Base-by-base conservation (phyloP, 2,113 vertebrate species). In the Lycocorax pyrrhopterus region DNA sequence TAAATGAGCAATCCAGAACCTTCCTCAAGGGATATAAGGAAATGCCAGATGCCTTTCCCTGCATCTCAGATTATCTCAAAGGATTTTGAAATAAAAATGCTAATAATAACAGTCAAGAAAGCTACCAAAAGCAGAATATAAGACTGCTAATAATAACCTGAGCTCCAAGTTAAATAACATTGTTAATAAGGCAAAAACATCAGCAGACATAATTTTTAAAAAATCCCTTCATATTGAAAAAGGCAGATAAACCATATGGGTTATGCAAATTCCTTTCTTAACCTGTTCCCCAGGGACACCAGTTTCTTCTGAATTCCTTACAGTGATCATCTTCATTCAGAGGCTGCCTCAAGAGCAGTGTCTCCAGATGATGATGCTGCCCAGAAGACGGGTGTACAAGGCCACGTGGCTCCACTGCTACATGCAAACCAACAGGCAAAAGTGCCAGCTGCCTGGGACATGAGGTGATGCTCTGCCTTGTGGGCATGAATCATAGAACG, bases 41-140 rank as follows among this genome's bases (percentile, higher is more conserved):
- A 64, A 83, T 60, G 52, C 74, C 89, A 93, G 69, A 76, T 82
- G 37, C 32, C 37, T 89, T 91, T 62, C 55, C 32, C 81, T 76
- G 84, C 62, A 27, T 68, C 41, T 87, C 71, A 87, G 44, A 39
- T 56, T 84, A 14, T 87, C 58, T 53, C 20, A 12, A 83, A 91
- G 69, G 58, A 75, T 85, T 95, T 89, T 46, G 37, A 89, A 87
- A 87, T 67, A 72, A 91, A 94, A 94, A 85, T 84, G 64, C 7
- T 84, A 43, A 78, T 77, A 92, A 58, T 52, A 39, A 43, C 13
- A 84, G 58, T 56, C n/a, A 84, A 85, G 62, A 93, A 92, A 91
- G 7, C 10, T 79, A 62, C 29, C 18, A 76, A 68, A 30, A 60
- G 52, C 39, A 71, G 68, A 84, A 76, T 35, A 79, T 68, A 62